Percentiles rank a stretch among this genome's conserved stretches.
phyloP scores from a whole-genome alignment of 2,113 vertebrate genomes.

The Rhynchomys soricoides region DNA sequence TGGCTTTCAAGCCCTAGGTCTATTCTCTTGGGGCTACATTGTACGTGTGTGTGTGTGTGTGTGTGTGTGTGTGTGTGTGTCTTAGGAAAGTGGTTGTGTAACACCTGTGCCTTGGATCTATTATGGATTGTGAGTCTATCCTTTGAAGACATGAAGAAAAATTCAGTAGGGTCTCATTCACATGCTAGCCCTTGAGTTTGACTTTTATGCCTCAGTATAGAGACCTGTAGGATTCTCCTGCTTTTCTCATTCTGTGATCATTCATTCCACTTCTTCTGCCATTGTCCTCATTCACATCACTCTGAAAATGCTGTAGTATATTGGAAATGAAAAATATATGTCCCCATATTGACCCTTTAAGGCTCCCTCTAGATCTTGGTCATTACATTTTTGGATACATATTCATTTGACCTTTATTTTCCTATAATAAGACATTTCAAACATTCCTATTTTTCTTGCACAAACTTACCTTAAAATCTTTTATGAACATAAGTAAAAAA shows the following conservation, averaged over 20 bases:
- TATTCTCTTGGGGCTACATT: neutral
- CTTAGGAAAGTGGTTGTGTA: neutral
- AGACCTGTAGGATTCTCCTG: fast-evolving
- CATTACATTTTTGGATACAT: neutral
- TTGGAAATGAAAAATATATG: fast-evolving
- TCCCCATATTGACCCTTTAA: neutral
- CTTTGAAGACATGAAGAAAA: neutral
- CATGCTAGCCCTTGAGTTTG: neutral
- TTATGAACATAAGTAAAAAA: constrained; percentile 43
- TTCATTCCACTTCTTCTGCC: neutral
- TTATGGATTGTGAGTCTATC: neutral
- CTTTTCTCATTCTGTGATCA: neutral
- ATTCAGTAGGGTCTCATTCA: neutral
- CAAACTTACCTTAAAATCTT: constrained; percentile 8
- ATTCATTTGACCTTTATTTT: neutral
- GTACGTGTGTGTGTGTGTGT: neutral
- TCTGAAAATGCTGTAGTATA: neutral
- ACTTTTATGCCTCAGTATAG: no score
- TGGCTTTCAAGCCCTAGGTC: neutral
- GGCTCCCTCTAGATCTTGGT: neutral
- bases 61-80: neutral
- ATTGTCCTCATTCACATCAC: neutral
- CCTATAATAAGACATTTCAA: constrained; percentile 26
- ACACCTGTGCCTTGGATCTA: neutral
- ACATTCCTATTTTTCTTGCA: constrained; percentile 49